Evolutionary conservation across 2,797 vertebrate species (phyloP), one percentile per base, ranked within the genome.

Genomic region (Pseudomugil gertrudae): DNA sequence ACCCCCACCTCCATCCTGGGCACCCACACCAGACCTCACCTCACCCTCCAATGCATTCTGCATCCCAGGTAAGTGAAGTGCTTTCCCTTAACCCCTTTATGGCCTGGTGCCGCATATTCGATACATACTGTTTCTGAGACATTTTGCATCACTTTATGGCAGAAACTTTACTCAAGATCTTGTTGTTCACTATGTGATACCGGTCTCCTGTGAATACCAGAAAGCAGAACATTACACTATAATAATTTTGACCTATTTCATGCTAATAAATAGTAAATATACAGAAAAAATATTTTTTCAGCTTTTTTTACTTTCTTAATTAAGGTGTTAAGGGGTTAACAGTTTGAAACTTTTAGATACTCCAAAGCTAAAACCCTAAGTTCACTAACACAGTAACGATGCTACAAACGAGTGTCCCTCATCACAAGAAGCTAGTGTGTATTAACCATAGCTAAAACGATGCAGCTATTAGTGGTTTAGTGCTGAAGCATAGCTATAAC

Each of bases 21-120:
- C 95, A 98, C 63, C 95, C 92, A 4, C 94, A 99, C 86, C 98
- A 99, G 94, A 97, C 95, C 68, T 97, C 97, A 0, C 95, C 97
- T n/a, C 98, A 98, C 85, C 93, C 92, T 0, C 90, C 95, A 21
- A 95, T 99, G 92, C 97, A 98, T 93, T 94, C 96, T 1, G 93
- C 96, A 74, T 96, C 96, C 89, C 97, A 99, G 97, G 98, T 99
- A 94, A 78, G 82, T 60, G 29, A 57, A 40, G 23, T 14, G n/a
- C 43, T 29, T 56, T 66, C 76, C 56, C 40, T 1, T 21, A 21
- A n/a, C n/a, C n/a, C n/a, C n/a, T n/a, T n/a, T n/a, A n/a, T n/a
- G n/a, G n/a, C n/a, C n/a, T n/a, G n/a, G n/a, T n/a, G n/a, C n/a
- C n/a, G n/a, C n/a, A n/a, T n/a, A n/a, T n/a, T n/a, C n/a, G n/a